Evolutionary conservation across 30 jellyfish, hydroid and myxozoan genomes (phyloP), one percentile per base, ranked within the genome.

Genomic region (Pseudorhiza aurosa): DNA sequence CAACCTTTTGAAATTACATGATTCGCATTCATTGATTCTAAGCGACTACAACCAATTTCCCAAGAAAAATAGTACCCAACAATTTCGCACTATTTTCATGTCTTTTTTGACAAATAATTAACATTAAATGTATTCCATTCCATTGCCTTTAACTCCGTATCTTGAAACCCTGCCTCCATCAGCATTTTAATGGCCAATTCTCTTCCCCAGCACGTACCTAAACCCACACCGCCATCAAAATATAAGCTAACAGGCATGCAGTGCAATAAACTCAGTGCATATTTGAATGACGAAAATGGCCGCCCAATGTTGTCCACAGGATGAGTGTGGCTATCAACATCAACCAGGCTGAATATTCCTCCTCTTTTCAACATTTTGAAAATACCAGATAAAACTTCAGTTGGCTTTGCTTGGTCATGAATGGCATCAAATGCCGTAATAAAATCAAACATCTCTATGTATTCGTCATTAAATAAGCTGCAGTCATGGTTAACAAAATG

Each of bases 201-300:
- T 35, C 44, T 43, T 17, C 91, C 91, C 91, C 91, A 80, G 33
- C 91, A 80, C 1, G 91, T 65, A 26, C 91, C 91, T 3, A 80
- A 69, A 6, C 91, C 91, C 19, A 57, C 77, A 5, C 91, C 91
- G 7, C 77, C 91, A 40, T 80, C 69, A 53, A 80, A 80, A 28
- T 28, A 65, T 77, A 80, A 39, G 40, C 91, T 80, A 21, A 80
- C 91, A 4, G 91, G 91, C 91, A 80, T 80, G 70, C 91, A 80
- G 46, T 80, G 91, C 22, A 80, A 45, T 14, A 80, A 45, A 43
- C 91, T 80, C 69, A 80, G 26, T 8, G 58, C 25, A 17, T 80
- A 80, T 29, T 80, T 80, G 56, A 80, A 27, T 26, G 77, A 1
- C 15, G 84, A 69, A 8, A 25, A 12, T 1, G 75, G 71, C 60